phyloP scores from a whole-genome alignment of 2,113 vertebrate species.

The Protobothrops flavoviridis region DNA sequence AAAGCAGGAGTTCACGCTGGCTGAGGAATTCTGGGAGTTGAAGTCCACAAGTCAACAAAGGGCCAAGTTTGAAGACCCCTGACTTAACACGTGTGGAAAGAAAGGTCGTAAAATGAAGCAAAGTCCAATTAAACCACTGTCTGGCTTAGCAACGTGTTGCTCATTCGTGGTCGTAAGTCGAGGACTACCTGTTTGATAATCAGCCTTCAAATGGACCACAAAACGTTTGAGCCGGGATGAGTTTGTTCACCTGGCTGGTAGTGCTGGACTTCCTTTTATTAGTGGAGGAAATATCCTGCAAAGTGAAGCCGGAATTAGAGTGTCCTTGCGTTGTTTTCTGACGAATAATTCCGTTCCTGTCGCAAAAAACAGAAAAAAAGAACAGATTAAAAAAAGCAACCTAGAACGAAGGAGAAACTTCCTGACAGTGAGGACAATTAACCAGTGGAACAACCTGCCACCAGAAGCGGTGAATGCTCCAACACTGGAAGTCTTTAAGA shows the following conservation, averaged over 20 bases:
- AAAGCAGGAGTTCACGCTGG: too few species aligned
- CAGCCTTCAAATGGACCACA: neutral
- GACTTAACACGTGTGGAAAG: too few species aligned
- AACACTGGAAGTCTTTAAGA: too few species aligned
- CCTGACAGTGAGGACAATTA: too few species aligned
- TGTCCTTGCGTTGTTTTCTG: constrained; percentile 13
- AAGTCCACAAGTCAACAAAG: too few species aligned
- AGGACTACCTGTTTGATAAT: neutral
- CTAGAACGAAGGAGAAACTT: too few species aligned
- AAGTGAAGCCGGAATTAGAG: constrained; percentile 54
- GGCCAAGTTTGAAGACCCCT: too few species aligned
- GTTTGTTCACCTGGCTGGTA: neutral
- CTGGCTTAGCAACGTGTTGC: neutral
- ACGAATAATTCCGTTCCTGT: constrained; percentile 27
- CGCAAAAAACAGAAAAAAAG: neutral
- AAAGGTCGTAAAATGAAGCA: too few species aligned
- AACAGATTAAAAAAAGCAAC: neutral
- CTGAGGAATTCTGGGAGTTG: too few species aligned
- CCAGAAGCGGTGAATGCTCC: too few species aligned
- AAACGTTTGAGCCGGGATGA: neutral
- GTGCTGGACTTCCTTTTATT: neutral
- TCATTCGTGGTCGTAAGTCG: too few species aligned
- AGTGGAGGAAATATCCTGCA: constrained; percentile 49
- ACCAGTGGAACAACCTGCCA: too few species aligned
- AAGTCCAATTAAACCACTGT: neutral